Base-by-base conservation (phyloP, 2,888 invertebrate species). In the Pseudoips prasinana region DNA sequence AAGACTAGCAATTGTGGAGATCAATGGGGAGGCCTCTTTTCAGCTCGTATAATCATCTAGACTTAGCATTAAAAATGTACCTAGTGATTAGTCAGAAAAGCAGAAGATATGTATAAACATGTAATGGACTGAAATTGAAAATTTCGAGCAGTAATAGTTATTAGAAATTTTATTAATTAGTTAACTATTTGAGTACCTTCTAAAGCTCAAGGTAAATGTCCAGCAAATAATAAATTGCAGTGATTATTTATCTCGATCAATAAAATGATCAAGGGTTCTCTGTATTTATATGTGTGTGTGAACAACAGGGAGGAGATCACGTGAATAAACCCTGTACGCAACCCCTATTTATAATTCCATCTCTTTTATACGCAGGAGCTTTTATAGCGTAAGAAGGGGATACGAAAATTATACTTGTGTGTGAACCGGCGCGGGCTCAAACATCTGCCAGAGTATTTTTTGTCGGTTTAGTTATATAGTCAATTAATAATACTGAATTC, bases 401-500 rank as follows among this genome's bases (percentile, higher is more conserved):
- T 26, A 26, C 39, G 29, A 26, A 33, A 25, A 22, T 20, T 38
- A 49, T 32, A 29, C 31, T 33, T 46, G 71, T 74, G 71, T 73
- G 73, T 6, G 69, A 43, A 58, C 59, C 64, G 68, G 71, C 73
- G 72, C 75, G 74, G 66, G 74, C 71, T 56, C 65, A 76, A 87
- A 85, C 87, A 87, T 85, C 87, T 88, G 87, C 87, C 79, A 47
- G 67, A 63, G 51, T 68, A 64, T 78, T 85, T 81, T 81, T 76
- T 62, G 70, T 69, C 61, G 69, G 73, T 71, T 73, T 66, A 55
- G 51, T n/a, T n/a, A n/a, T n/a, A n/a, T n/a, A 50, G 49, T 43
- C 40, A 44, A 73, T 66, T 77, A 80, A 77, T 73, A 81, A 78
- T 76, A 68, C 50, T 55, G 40, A 45, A 56, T 58, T 54, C 44